Evolutionary conservation across 1,140 invertebrate species (phyloP).

Genomic region (Penaeus chinensis): DNA sequence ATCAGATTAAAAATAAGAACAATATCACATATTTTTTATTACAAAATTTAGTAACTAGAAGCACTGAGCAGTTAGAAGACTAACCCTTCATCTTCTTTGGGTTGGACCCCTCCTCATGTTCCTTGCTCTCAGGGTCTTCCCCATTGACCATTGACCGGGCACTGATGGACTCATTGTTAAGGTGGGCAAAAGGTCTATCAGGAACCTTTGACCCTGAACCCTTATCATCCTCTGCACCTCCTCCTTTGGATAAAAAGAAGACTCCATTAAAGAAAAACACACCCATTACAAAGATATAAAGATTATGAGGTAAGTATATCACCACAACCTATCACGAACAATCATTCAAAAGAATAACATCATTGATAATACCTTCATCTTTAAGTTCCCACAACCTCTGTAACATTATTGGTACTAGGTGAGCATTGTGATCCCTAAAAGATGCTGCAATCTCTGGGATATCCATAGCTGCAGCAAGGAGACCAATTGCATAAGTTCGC

Average conservation of each 20-base stretch:
- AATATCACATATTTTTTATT: too few species aligned
- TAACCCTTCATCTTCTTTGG: conserved; percentile 39
- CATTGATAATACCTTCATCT: conserved; percentile 66
- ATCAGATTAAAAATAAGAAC: too few species aligned
- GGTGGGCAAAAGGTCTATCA: conserved; percentile 74
- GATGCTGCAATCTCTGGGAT: conserved; percentile 87
- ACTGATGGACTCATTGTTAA: conserved; percentile 65
- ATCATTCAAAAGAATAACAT: neutral
- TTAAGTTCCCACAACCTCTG: conserved; percentile 83
- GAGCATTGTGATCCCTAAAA: conserved; percentile 84
- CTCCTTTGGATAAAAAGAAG: conserved; percentile 7
- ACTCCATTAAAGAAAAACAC: conserved; percentile 10
- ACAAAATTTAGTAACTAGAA: too few species aligned
- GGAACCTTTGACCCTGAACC: conserved; percentile 62
- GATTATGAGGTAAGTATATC: neutral
- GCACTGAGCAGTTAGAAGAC: neutral
- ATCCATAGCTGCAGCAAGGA: conserved; percentile 96
- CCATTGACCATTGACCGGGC: conserved; percentile 28
- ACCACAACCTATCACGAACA: too few species aligned
- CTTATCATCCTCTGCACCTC: neutral
- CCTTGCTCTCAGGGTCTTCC: conserved; percentile 25
- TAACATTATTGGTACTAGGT: conserved; percentile 87
- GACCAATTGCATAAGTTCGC: conserved; percentile 92
- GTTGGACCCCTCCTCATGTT: neutral
- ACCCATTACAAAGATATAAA: neutral